These are phyloP conservation scores for Pollachius pollachius DNA, from an alignment of 2,113 vertebrate species.

Conservation along the genomic window DNA sequence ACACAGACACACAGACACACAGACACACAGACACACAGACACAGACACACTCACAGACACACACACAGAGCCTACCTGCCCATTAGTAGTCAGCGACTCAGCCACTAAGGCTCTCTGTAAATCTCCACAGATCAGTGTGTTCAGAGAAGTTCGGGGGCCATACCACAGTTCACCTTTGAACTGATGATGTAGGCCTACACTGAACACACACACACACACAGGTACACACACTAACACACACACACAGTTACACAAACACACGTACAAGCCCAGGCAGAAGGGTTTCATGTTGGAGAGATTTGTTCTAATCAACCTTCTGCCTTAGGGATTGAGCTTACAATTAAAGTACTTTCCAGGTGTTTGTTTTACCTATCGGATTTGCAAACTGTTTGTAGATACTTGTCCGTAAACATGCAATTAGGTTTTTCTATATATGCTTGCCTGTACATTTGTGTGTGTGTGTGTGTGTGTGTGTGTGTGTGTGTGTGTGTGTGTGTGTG, in stretches of 20 bases:
- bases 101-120: not conserved
- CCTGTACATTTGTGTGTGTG: too few species aligned
- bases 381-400: slow-evolving; percentile 14
- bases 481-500: too few species aligned
- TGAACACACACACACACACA: slow-evolving; percentile 8
- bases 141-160: too few species aligned
- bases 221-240: not conserved
- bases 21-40: not conserved
- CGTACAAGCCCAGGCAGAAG: slow-evolving; percentile 4
- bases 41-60: not conserved
- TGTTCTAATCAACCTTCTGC: too few species aligned
- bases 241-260: slow-evolving; percentile 4
- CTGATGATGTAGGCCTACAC: too few species aligned
- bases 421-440: not conserved
- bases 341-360: slow-evolving; percentile 18
- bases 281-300: too few species aligned
- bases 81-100: not conserved
- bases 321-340: not conserved
- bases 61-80: not conserved
- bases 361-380: slow-evolving; percentile 29
- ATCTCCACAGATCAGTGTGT: too few species aligned
- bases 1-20: too few species aligned
- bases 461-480: too few species aligned
- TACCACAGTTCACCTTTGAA: too few species aligned
- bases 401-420: not conserved